Conservation (phyloP, 2,888 invertebrate species). For the Heteropelma amictum region DNA sequence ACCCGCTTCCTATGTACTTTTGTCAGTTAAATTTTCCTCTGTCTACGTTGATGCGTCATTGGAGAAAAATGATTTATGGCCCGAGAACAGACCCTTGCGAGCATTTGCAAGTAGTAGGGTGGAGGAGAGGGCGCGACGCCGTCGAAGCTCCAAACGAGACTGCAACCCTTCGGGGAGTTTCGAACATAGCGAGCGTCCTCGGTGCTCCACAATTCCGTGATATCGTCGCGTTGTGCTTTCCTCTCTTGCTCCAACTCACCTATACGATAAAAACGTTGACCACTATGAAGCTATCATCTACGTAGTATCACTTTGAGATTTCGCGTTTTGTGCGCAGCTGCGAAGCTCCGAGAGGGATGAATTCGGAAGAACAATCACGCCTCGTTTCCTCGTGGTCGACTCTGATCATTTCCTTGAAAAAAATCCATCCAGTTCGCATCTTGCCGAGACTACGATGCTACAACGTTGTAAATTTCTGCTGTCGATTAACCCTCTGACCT, state of each 20-base stretch:
- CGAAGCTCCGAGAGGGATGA: conserved; percentile 46
- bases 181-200: background rate
- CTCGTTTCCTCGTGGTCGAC: conserved; percentile 56
- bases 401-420: conserved; percentile 50
- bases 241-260: conserved; percentile 26
- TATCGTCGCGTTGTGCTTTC: background rate
- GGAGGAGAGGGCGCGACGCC: background rate
- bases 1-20: too few species aligned
- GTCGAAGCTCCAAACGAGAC: conserved; percentile 38
- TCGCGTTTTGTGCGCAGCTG: conserved; percentile 51
- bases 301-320: conserved; percentile 19
- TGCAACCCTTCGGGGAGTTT: conserved; percentile 35
- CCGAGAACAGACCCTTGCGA: too few species aligned
- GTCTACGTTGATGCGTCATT: too few species aligned
- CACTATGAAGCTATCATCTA: conserved; percentile 2
- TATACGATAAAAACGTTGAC: background rate
- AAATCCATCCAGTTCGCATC: conserved; percentile 45
- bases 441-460: conserved; percentile 24
- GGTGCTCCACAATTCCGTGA: conserved; percentile 4
- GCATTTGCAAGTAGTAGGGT: background rate
- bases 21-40: too few species aligned
- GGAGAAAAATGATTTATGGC: too few species aligned
- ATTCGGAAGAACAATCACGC: too few species aligned
- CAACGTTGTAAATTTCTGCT: background rate
- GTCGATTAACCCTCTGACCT: conserved; percentile 48